These are phyloP conservation scores for Mamestra configurata DNA, from an alignment of 1,140 invertebrate species.

Conservation along the genomic window DNA sequence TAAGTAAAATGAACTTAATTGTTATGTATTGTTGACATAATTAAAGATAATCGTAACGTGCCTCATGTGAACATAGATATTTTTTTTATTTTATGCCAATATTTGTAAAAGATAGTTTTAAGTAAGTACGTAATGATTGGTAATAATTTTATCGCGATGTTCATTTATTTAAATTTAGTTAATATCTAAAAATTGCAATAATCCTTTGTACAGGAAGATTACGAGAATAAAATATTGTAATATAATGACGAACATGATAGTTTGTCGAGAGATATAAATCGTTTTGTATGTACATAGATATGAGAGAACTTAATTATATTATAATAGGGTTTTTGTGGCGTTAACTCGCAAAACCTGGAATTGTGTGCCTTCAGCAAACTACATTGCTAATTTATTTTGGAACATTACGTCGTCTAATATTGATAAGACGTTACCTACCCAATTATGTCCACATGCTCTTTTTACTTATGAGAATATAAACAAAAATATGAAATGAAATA, in stretches of 20 bases:
- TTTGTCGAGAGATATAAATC: constrained; percentile 47
- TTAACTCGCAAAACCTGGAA: constrained; percentile 49
- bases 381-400: constrained; percentile 53
- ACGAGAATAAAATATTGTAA: constrained; percentile 44
- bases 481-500: constrained; percentile 36
- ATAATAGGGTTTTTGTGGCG: constrained; percentile 49
- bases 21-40: constrained; percentile 62
- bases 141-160: constrained; percentile 49
- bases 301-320: constrained; percentile 44
- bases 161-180: constrained; percentile 51
- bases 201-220: constrained; percentile 47
- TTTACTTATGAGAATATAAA: constrained; percentile 53
- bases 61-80: constrained; percentile 75
- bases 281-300: constrained; percentile 46
- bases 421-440: constrained; percentile 48
- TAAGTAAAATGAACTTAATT: constrained; percentile 63
- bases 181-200: constrained; percentile 49
- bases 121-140: constrained; percentile 66
- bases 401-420: constrained; percentile 45
- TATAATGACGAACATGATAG: constrained; percentile 43
- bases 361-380: constrained; percentile 53
- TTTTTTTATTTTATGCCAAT: constrained; percentile 79
- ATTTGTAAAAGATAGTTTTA: constrained; percentile 64
- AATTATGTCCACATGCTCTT: constrained; percentile 54
- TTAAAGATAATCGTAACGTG: constrained; percentile 66